These are phyloP conservation scores for Chauna torquata DNA, from an alignment of 2,113 vertebrate species.

Conservation along the genomic window DNA sequence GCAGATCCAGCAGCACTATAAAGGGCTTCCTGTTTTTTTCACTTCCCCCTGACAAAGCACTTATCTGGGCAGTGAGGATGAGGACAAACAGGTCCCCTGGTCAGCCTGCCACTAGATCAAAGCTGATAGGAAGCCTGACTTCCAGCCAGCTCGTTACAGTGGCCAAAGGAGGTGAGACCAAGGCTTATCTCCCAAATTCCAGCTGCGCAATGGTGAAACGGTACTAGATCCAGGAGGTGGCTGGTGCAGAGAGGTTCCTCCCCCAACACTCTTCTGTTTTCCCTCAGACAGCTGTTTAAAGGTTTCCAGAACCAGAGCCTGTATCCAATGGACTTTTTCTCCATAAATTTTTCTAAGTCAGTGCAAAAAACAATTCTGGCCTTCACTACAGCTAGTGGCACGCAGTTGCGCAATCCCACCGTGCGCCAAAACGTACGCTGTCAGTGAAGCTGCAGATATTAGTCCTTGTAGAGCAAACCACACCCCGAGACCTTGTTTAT, in stretches of 20 bases:
- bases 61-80: background rate
- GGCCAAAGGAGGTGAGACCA: background rate
- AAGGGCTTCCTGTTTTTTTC: background rate
- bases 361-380: background rate
- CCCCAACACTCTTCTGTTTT: background rate
- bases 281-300: background rate
- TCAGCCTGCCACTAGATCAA: background rate
- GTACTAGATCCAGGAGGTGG: background rate
- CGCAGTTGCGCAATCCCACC: background rate
- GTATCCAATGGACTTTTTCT: background rate
- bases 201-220: background rate
- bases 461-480: background rate
- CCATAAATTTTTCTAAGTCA: background rate
- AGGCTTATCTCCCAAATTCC: background rate
- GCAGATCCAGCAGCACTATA: background rate
- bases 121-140: background rate
- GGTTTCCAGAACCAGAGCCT: background rate
- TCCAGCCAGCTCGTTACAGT: background rate
- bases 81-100: background rate
- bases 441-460: background rate
- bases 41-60: background rate
- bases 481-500: conserved; percentile 18
- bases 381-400: background rate
- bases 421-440: background rate
- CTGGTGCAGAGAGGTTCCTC: background rate